A percentile compares a stretch with the other conserved stretches of the same genome.
These are phyloP conservation scores for Platycheirus rosarum DNA, from an alignment of 2,888 invertebrate species.

Conservation along the genomic window DNA sequence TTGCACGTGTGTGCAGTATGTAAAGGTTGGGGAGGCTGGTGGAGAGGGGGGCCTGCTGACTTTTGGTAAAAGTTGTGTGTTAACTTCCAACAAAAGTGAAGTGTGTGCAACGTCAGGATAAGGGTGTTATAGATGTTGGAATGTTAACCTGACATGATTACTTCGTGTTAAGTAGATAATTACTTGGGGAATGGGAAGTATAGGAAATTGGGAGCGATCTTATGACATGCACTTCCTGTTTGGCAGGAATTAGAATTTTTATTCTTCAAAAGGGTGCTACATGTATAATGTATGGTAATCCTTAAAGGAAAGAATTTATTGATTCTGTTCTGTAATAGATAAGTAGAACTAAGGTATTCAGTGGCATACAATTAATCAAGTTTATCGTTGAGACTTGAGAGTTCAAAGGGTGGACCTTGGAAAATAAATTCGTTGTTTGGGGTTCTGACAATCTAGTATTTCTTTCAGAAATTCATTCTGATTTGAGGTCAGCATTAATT, in stretches of 20 bases:
- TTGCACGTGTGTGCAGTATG: constrained; percentile 57
- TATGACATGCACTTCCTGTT: constrained; percentile 42
- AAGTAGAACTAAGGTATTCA: neutral
- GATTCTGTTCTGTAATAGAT: neutral
- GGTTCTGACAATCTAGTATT: too few species aligned
- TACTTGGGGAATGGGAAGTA: constrained; percentile 22
- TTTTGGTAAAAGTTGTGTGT: constrained; percentile 39
- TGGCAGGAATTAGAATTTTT: constrained; percentile 4
- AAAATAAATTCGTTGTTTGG: too few species aligned
- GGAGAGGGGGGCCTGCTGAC: constrained; percentile 17
- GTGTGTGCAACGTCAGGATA: constrained; percentile 58
- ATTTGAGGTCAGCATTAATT: too few species aligned
- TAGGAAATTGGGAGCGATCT: constrained; percentile 35
- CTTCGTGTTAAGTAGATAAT: constrained; percentile 68
- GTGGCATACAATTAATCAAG: neutral
- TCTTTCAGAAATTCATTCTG: too few species aligned
- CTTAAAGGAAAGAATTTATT: neutral
- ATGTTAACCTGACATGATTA: constrained; percentile 70
- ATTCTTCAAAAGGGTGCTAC: neutral
- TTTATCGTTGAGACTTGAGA: neutral
- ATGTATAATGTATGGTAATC: neutral
- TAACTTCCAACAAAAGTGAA: constrained; percentile 34
- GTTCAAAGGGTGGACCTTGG: too few species aligned
- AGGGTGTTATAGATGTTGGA: constrained; percentile 64
- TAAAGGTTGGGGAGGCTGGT: neutral